Evolutionary conservation across 2,888 invertebrate genomes (phyloP).

Genomic region (Drosophila limbata): DNA sequence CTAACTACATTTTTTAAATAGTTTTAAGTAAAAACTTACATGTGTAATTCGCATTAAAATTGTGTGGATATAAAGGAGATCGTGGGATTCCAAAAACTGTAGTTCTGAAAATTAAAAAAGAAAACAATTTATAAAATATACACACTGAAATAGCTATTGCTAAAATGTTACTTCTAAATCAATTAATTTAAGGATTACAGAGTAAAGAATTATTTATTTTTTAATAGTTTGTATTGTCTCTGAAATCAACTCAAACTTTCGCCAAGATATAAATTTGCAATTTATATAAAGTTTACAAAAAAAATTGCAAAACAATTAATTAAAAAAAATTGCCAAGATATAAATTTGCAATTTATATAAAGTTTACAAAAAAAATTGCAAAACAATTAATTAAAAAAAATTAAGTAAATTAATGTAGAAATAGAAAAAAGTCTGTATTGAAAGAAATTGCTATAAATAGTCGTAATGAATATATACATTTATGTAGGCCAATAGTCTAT

Average conservation of each 20-base stretch:
- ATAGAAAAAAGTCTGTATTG: background rate
- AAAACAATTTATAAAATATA: background rate
- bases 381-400: background rate
- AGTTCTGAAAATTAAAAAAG: conserved; percentile 30
- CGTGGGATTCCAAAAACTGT: conserved; percentile 50
- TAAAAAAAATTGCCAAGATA: background rate
- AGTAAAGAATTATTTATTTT: background rate
- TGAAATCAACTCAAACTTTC: background rate
- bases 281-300: background rate
- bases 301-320: background rate
- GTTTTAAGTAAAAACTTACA: conserved; percentile 50
- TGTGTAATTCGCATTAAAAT: conserved; percentile 67
- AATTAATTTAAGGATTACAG: too few relatives aligned
- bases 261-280: background rate
- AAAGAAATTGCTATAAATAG: background rate
- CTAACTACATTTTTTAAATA: too few relatives aligned
- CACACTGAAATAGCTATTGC: background rate
- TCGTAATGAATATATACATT: too few relatives aligned
- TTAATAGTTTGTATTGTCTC: background rate
- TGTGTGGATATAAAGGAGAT: conserved; percentile 46
- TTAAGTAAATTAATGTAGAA: background rate
- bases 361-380: background rate
- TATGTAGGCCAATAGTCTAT: too few relatives aligned
- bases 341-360: background rate
- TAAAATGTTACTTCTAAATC: too few relatives aligned